Evolutionary conservation across 2,888 invertebrate species (phyloP).

Genomic region (Temnothorax rugatulus): DNA sequence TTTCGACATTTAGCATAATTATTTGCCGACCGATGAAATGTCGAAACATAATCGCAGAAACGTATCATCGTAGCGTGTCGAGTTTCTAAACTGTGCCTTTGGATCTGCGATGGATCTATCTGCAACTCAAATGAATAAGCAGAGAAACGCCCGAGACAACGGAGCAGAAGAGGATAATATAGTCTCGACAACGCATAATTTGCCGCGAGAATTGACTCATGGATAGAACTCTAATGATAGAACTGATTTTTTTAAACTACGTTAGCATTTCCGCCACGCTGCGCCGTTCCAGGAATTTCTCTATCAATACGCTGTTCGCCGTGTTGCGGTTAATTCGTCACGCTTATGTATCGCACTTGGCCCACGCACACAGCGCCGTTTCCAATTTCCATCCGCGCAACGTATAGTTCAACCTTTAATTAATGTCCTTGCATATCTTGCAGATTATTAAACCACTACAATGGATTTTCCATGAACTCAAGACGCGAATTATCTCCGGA

Average conservation of each 20-base stretch:
- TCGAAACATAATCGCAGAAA: background rate
- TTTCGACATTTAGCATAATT: background rate
- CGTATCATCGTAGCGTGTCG: background rate
- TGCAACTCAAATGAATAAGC: slow-evolving; percentile 32
- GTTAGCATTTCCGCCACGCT: background rate
- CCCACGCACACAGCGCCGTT: background rate
- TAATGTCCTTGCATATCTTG: background rate
- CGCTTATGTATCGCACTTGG: slow-evolving; percentile 14
- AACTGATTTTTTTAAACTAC: slow-evolving; percentile 56
- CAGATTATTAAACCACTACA: slow-evolving; percentile 11
- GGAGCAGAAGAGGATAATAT: slow-evolving; percentile 63
- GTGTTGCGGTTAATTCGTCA: slow-evolving; percentile 40
- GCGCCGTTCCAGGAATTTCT: background rate
- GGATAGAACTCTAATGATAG: slow-evolving; percentile 59
- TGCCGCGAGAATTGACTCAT: slow-evolving; percentile 59
- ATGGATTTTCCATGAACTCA: slow-evolving; percentile 13
- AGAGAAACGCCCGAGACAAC: slow-evolving; percentile 64
- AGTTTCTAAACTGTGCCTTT: background rate
- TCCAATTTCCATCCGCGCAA: background rate
- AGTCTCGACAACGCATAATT: slow-evolving; percentile 64
- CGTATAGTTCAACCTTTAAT: slow-evolving; percentile 14
- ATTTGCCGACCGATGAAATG: slow-evolving; percentile 17
- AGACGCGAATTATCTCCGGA: slow-evolving; percentile 6
- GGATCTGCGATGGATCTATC: slow-evolving; percentile 13
- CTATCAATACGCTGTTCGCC: slow-evolving; percentile 3